Base-by-base conservation (phyloP, 2,113 vertebrate genomes). In the Indicator indicator region DNA sequence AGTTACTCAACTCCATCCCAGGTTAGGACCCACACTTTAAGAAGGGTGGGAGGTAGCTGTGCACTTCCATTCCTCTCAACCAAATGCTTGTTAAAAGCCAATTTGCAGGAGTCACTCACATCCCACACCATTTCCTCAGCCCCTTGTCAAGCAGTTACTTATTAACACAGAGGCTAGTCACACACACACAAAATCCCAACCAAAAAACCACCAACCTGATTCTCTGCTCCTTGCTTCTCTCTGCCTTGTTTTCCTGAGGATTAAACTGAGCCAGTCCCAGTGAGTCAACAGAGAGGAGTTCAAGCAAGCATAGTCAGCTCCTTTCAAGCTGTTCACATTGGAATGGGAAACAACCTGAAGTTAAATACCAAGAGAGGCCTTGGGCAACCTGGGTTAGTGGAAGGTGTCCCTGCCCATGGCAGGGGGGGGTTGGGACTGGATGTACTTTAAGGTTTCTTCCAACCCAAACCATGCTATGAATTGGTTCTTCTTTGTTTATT, bases 121-220 rank as follows among this genome's bases (percentile, higher is more conserved):
- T 89, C 91, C 91, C 71, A 40, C 78, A 63, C 60, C 26, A 80
- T 93, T 97, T 93, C 94, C 96, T 95, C 63, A 15, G 6, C 27
- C 44, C 16, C 79, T 54, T 55, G 58, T 1, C 3, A 36, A n/a
- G 44, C 20, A 10, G 94, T 97, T 97, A 97, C 95, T 97, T 38
- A 96, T 85, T 97, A 94, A 97, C 78, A 9, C 38, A 1, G 9
- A 10, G 33, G 54, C 32, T 80, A 74, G 94, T 65, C 38, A 63
- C 62, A 36, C 36, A 36, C 36, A 36, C 36, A 36, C 36, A 36
- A 36, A 36, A 36, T 7, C 36, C 36, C 36, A 36, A 36, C 36
- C 7, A 36, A 36, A 36, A 36, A 36, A 36, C 36, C 36, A 36
- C 36, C 36, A 52, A 24, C 12, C 10, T 55, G 27, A 86, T 73